Evolutionary conservation across 2,113 vertebrate genomes (phyloP).

Genomic region (Rhinopomastus cyanomelas): DNA sequence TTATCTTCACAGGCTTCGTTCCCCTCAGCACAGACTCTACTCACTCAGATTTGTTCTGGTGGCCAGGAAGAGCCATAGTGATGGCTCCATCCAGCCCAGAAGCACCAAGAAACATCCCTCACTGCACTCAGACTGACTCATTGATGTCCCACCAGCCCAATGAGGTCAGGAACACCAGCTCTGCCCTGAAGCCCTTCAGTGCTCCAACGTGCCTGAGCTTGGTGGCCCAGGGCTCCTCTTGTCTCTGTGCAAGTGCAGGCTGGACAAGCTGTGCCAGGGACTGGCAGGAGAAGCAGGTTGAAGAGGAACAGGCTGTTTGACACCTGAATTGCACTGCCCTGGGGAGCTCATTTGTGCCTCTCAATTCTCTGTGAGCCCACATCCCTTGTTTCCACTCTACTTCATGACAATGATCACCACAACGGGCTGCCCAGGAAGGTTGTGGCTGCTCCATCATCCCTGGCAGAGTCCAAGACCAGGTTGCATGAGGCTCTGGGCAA

Average conservation of each 20-base stretch:
- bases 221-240: not conserved
- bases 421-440: too few relatives aligned
- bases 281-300: not conserved
- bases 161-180: not conserved
- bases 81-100: not conserved
- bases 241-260: not conserved
- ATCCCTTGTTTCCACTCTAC: not conserved
- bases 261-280: not conserved
- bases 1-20: conserved; percentile 32
- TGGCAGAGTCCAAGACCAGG: too few relatives aligned
- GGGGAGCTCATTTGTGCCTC: not conserved
- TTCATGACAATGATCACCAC: not conserved
- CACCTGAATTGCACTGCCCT: not conserved
- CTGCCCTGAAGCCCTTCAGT: not conserved
- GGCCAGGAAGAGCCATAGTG: not conserved
- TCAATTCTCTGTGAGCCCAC: not conserved
- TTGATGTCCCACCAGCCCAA: rapidly evolving
- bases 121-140: rapidly evolving
- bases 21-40: not conserved
- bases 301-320: not conserved
- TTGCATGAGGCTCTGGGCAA: too few relatives aligned
- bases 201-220: not conserved
- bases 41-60: not conserved
- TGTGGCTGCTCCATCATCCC: too few relatives aligned
- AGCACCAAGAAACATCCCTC: not conserved